Evolutionary conservation across 2,888 invertebrate species (phyloP), one percentile per base, ranked within the genome.

Genomic region (Perithous albicinctus): DNA sequence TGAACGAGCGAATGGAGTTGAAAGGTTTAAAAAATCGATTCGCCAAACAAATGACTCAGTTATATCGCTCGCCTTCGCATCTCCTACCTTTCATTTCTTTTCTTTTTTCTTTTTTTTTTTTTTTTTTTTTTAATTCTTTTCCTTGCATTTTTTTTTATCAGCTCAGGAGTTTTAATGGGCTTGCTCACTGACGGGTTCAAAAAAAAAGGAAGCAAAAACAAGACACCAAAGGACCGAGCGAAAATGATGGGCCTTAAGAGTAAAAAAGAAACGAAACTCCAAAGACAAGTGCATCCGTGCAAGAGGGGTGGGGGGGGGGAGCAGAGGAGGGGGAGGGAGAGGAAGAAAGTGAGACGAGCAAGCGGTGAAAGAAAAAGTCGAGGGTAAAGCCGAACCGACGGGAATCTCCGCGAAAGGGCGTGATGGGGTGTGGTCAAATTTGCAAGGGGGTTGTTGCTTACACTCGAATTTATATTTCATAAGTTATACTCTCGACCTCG

Each of bases 381-480:
- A 78, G 83, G 70, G 29, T 74, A 80, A 63, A 77, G 80, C 46
- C 63, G 79, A 78, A 66, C 54, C 78, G 76, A 79, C 61, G 41
- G 43, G 59, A 83, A 79, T 84, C 84, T 85, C 85, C 85, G 81
- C 72, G 79, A 83, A 72, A 78, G 85, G 81, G 91, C 89, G 90
- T 90, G 90, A 84, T 88, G 86, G 89, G 91, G 90, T 89, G 91
- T 90, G 91, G 91, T 87, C 88, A 87, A 91, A 91, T 91, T 91
- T 89, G 89, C 89, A 88, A 85, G 85, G 88, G 90, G 89, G n/a
- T 56, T 56, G 56, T 83, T 85, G 85, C 80, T 84, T 84, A 83
- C 82, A 83, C 82, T 80, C 75, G 75, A 84, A 84, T 83, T 84
- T 85, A 84, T 84, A 83, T 82, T 84, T 83, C 84, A 84, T 85